Base-by-base conservation (phyloP, 2,113 vertebrate genomes). In the Albula glossodonta region DNA sequence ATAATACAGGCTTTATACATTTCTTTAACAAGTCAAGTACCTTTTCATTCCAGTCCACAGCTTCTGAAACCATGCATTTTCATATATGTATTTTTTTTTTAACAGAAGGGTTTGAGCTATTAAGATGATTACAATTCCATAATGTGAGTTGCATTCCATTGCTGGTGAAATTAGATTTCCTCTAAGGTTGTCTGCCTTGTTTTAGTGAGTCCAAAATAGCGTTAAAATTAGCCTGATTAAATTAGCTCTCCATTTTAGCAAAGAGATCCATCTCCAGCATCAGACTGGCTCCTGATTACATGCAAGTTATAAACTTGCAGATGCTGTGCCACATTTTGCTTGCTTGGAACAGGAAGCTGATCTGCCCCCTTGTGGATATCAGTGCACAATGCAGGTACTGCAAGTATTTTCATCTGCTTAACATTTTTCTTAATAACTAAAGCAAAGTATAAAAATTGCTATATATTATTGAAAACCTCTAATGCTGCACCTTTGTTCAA, bases 211-310 rank as follows among this genome's bases (percentile, higher is more conserved):
- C 56, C 25, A 52, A 41, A 41, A 57, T 78, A 52, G 81, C n/a
- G 57, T 78, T 41, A n/a, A 84, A 83, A 86, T 13, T 17, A 41
- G 66, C 6, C 17, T 90, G 78, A 90, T 87, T 87, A n/a, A 85
- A 48, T 87, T 84, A 87, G 66, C 81, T 81, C 77, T 78, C 66
- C 80, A 85, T 83, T 86, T 87, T 53, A 70, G 51, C 12, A 41
- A 82, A 50, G 49, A 74, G 22, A 74, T 51, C 77, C 74, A 80
- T 80, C 74, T 13, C 70, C 19, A 3, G 41, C 41, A 51, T 83
- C 81, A 79, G 4, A 17, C 57, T 19, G 25, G 70, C 15, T 57
- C 78, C 60, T 52, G 48, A 84, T 80, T 87, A 25, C 77, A 52
- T 49, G 79, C 56, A 56, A 50, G 53, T 25, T 31, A 10, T 70